Conservation (phyloP, 2,797 vertebrate genomes). For the Cyclopterus lumpus region DNA sequence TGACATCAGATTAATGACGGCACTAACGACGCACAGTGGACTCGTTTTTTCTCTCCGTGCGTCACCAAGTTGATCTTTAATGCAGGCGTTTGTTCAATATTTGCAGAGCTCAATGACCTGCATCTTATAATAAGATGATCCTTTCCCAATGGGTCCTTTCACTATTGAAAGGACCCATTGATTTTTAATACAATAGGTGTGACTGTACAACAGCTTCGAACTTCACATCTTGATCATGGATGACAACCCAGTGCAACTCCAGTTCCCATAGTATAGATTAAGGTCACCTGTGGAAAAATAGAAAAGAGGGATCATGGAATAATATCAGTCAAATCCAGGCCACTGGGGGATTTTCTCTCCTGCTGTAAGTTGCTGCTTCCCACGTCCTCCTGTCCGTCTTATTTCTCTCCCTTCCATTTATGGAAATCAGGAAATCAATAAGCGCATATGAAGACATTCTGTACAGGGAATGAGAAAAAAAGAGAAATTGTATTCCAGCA, state of each 20-base stretch:
- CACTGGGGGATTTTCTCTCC: conserved; percentile 39
- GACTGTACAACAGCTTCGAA: conserved; percentile 1
- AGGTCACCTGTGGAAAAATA: conserved; percentile 37
- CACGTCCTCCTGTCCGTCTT: conserved; percentile 26
- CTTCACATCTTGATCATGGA: conserved; percentile 26
- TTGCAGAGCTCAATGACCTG: conserved; percentile 41
- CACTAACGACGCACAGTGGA: background rate
- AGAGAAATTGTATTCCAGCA: conserved; percentile 5
- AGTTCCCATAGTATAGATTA: conserved; percentile 43
- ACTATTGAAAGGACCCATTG: too few relatives aligned
- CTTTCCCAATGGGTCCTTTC: background rate
- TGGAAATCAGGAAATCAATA: conserved; percentile 43
- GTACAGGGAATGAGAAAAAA: conserved; percentile 21
- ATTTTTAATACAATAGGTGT: background rate
- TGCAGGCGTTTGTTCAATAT: conserved; percentile 35
- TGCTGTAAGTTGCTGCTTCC: conserved; percentile 37
- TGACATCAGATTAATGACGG: conserved; percentile 26
- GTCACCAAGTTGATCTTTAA: conserved; percentile 46
- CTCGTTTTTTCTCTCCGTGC: conserved; percentile 24
- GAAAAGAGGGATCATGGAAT: conserved; percentile 43
- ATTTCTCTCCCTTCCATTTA: conserved; percentile 20
- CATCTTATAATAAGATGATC: conserved; percentile 13
- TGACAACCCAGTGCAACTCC: conserved; percentile 40
- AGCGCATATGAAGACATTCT: conserved; percentile 25
- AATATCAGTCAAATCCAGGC: conserved; percentile 53